Base-by-base conservation (phyloP, 1,140 invertebrate genomes). In the Ceratina japonica region DNA sequence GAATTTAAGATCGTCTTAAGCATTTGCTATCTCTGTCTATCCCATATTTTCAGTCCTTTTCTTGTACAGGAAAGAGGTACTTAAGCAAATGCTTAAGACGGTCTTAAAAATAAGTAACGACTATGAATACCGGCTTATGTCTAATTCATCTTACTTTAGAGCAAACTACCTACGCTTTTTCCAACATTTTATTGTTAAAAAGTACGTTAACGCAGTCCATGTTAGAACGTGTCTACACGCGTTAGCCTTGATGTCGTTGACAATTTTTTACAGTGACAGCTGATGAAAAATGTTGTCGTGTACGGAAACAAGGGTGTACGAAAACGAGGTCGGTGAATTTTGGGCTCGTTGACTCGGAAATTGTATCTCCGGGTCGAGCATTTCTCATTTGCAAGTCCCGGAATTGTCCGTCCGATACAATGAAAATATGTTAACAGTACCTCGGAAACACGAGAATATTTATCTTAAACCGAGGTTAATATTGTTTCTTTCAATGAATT, bases 241-340 rank as follows among this genome's bases (percentile, higher is more conserved):
- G 51, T 52, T 7, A 16, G 10, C 51, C 16, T 12, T 16, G 15
- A 18, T 7, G 5, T 27, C 27, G 24, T 62, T 16, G 15, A 31
- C 59, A 24, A 2, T 16, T 16, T 16, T 27, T 18, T 16, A 18
- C 31, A 3, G 8, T 16, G 56, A 24, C 16, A 22, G 7, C n/a
- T 13, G 37, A 72, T 22, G 20, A 24, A 71, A 49, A 18, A 59
- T 27, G 1, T 10, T 2, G 3, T 44, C 20, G 3, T 15, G 5
- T 37, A 37, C 7, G 13, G 31, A 49, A 49, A 72, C 56, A 72
- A 61, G 49, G 24, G n/a, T n/a, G n/a, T n/a, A n/a, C n/a, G 37
- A 22, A 27, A 49, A 61, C 58, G 7, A 61, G 22, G 56, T 61
- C 58, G 56, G 8, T 44, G 70, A 61, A 72, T 44, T 72, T 49